Percentiles rank a stretch among this genome's conserved stretches.
Conservation (phyloP, 2,797 vertebrate species). For the Cetoscarus ocellatus region DNA sequence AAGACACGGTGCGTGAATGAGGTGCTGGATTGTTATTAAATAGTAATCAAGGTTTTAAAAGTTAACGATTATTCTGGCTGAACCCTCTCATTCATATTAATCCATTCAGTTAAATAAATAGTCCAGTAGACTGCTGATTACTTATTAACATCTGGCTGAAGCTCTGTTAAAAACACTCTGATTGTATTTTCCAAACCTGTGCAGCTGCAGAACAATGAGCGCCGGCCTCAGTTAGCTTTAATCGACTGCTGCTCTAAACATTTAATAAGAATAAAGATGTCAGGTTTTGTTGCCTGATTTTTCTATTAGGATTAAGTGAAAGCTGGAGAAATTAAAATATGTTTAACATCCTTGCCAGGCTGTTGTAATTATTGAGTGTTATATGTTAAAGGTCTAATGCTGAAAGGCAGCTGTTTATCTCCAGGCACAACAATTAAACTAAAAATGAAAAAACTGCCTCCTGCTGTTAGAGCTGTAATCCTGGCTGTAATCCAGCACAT, state of each 20-base stretch:
- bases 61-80: slow-evolving; percentile 12
- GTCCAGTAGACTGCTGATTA: slow-evolving; percentile 28
- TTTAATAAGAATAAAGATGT: slow-evolving; percentile 48
- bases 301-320: slow-evolving; percentile 47
- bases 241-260: slow-evolving; percentile 39
- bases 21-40: slow-evolving; percentile 16
- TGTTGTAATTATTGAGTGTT: slow-evolving; percentile 37
- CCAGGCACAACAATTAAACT: slow-evolving; percentile 2
- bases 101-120: slow-evolving; percentile 24
- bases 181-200: slow-evolving; percentile 35
- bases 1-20: slow-evolving; percentile 7
- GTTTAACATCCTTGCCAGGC: slow-evolving; percentile 12
- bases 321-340: slow-evolving; percentile 18
- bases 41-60: slow-evolving; percentile 32
- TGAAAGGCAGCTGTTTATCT: slow-evolving; percentile 43
- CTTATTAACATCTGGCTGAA: slow-evolving; percentile 35
- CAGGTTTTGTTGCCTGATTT: slow-evolving; percentile 35
- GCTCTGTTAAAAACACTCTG: slow-evolving; percentile 5
- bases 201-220: slow-evolving; percentile 53
- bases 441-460: neutral
- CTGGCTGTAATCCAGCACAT: slow-evolving; percentile 10
- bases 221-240: slow-evolving; percentile 32
- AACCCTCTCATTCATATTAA: slow-evolving; percentile 18
- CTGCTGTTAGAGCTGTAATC: slow-evolving; percentile 27
- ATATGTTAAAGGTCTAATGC: slow-evolving; percentile 38